Evolutionary conservation across 2,888 invertebrate genomes (phyloP).

Genomic region (Agrotis puta): DNA sequence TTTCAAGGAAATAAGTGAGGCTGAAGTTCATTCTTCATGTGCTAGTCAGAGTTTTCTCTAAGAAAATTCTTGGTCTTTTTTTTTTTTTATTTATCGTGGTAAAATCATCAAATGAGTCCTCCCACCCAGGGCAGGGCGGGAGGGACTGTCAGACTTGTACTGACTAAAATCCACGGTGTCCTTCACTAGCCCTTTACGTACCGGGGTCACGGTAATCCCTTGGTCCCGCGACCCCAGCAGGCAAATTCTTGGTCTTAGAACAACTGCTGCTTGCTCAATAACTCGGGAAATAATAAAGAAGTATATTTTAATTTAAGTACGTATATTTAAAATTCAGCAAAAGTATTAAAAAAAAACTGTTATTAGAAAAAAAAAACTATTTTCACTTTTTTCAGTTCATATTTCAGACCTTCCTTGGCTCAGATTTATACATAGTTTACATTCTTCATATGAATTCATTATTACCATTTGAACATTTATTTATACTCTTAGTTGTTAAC

Average conservation of each 20-base stretch:
- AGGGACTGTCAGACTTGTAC: no score
- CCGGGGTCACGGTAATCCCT: no score
- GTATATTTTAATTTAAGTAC: background rate
- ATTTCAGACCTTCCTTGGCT: background rate
- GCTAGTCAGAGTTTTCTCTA: background rate
- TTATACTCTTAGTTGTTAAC: no score
- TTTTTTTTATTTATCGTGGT: no score
- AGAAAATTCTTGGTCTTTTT: background rate
- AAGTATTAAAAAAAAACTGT: background rate
- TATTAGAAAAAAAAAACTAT: background rate
- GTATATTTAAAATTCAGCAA: background rate
- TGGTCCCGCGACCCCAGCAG: no score
- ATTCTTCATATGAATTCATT: conserved; percentile 1
- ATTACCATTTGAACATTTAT: background rate
- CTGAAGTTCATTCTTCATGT: background rate
- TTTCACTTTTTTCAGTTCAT: background rate
- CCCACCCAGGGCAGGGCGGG: no score
- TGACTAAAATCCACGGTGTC: no score
- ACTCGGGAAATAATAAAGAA: background rate
- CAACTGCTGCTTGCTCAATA: background rate
- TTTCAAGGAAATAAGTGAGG: background rate
- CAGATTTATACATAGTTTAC: background rate
- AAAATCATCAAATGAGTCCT: no score
- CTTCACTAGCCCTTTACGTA: no score
- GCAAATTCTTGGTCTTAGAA: background rate